Base-by-base conservation (phyloP, 1,140 invertebrate genomes). In the Pogonognathellus flavescens region DNA sequence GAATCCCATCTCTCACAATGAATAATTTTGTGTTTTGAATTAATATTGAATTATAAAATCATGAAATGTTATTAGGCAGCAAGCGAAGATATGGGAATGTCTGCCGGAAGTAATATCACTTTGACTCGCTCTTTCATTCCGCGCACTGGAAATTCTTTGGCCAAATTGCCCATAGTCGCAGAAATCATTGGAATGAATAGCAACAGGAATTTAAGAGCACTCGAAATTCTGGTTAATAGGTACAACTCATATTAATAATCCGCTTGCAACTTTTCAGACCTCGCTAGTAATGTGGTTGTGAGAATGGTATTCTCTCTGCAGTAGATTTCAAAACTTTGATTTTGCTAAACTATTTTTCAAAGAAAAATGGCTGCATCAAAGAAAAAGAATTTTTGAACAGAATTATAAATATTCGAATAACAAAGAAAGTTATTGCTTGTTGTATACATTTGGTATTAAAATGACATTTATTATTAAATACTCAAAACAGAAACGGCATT, bases 161-260 rank as follows among this genome's bases (percentile, higher is more conserved):
- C 8, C 0, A 81, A 81, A 55, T 55, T 81, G 16, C 80, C 70
- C 0, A 76, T 76, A 16, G 8, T 18, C n/a, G 70, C 86, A 4
- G 84, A 87, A 80, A 86, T 86, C 59, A 86, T 87, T 60, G 86
- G 86, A 6, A 60, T 50, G 22, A 80, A 84, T 18, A 62, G 22
- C 14, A 88, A 88, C 31, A 52, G 84, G 10, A 76, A 88, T 59
- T 80, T 88, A 18, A 76, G 81, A 60, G 87, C 87, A 4, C 84
- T 55, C 25, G 85, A 88, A 80, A 86, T 84, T 80, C 80, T 88
- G 7, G 80, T 81, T 0, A 22, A 57, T 2, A 81, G 80, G 80
- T 81, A 80, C 52, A 25, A n/a, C 2, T 14, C 14, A 18, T 53
- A 50, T 14, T 16, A 2, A n/a, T n/a, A n/a, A n/a, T n/a, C n/a